Evolutionary conservation across 1,140 invertebrate species (phyloP).

Genomic region (Pseudobourletiella spinata): DNA sequence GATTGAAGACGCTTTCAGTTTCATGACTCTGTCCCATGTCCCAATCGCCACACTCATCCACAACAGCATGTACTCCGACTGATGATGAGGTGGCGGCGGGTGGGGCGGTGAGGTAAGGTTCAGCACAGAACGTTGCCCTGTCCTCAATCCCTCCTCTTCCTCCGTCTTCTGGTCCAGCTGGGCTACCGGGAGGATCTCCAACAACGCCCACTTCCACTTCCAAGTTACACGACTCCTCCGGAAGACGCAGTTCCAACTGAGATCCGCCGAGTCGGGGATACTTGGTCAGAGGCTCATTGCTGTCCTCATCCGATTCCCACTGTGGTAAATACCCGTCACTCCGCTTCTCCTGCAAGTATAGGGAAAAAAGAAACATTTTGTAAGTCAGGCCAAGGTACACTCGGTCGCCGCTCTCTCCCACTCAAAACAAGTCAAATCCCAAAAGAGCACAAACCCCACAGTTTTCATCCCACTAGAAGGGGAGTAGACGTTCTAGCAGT

Average conservation of each 20-base stretch:
- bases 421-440: too few species aligned
- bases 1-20: slow-evolving; percentile 26
- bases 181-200: not conserved
- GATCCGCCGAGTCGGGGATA: slow-evolving; percentile 26
- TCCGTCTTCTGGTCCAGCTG: not conserved
- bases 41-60: slow-evolving; percentile 12
- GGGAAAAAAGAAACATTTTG: not conserved
- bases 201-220: not conserved
- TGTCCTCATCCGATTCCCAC: slow-evolving; percentile 31
- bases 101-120: too few species aligned
- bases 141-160: not conserved
- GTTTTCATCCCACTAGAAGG: too few species aligned
- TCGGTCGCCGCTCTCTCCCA: too few species aligned
- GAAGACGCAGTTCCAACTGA: not conserved
- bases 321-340: slow-evolving; percentile 7
- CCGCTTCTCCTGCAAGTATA: slow-evolving; percentile 18
- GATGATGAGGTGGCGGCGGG: too few species aligned
- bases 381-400: too few species aligned
- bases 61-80: slow-evolving; percentile 7
- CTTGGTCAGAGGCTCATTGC: slow-evolving; percentile 30
- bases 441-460: too few species aligned
- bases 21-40: slow-evolving; percentile 36
- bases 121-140: too few species aligned
- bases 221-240: not conserved
- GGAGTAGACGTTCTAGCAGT: too few species aligned